Base-by-base conservation (phyloP, 1,140 invertebrate species). In the Apis cerana region DNA sequence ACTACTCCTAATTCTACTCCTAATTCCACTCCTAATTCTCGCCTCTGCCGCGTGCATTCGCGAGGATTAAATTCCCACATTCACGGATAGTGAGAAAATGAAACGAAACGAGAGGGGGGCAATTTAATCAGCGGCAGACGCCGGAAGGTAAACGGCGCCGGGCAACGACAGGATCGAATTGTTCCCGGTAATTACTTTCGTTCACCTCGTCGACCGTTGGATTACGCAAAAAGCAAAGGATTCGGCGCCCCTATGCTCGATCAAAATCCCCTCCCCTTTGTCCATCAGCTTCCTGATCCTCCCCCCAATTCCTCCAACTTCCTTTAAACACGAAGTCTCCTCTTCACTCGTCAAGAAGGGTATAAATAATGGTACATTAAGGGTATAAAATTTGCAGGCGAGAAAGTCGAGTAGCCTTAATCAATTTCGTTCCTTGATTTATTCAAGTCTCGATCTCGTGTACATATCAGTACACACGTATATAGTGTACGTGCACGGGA, bases 171-270 rank as follows among this genome's bases (percentile, higher is more conserved):
- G 56, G 54, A 67, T 70, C 76, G 33, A 50, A 79, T 79, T 70
- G 76, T 79, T 69, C 67, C 54, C n/a, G n/a, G 76, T 79, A 79
- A 79, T 79, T 70, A 70, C 76, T 79, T 79, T 79, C 50, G 75
- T 65, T 27, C 59, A 43, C 33, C 33, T 43, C 43, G 74, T 19
- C 9, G 13, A 27, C 11, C 61, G 52, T 64, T n/a, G 62, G 75
- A 76, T 67, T 56, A 67, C 61, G 48, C 62, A 54, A 43, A 62
- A 65, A 67, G 13, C 75, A n/a, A 10, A 13, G n/a, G 21, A n/a
- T 43, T 33, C 11, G 12, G 13, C n/a, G 54, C 15, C 10, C 33
- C 23, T 56, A 23, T 10, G 0, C 19, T 11, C 19, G 1, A 19
- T 4, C 56, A 56, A 72, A 56, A 2, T 19, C 52, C 11, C 52